Conservation (phyloP, 2,113 vertebrate species). For the Melospiza georgiana region DNA sequence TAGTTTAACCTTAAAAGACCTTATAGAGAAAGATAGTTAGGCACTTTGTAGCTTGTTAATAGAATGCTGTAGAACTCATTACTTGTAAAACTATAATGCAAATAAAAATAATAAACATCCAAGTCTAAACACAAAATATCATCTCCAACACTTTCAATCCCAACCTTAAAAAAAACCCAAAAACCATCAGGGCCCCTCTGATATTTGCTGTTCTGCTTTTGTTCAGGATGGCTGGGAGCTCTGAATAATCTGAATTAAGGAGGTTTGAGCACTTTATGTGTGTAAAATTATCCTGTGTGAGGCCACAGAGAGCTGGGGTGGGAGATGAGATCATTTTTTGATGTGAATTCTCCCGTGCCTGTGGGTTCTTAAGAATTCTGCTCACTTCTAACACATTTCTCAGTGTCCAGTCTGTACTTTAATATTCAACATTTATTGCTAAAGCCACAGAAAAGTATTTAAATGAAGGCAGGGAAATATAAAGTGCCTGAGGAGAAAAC, state of each 20-base stretch:
- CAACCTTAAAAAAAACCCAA: not conserved
- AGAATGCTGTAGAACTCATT: not conserved
- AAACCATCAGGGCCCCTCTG: not conserved
- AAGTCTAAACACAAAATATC: not conserved
- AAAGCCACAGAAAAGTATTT: not conserved
- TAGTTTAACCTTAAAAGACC: too few relatives aligned
- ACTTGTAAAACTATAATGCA: not conserved
- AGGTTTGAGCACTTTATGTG: not conserved
- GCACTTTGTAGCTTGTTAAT: not conserved
- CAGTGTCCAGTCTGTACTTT: rapidly evolving
- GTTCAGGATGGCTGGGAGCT: not conserved
- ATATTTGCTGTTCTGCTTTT: not conserved
- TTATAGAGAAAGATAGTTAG: too few relatives aligned
- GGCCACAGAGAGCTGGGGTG: not conserved
- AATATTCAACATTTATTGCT: not conserved
- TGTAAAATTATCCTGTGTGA: not conserved
- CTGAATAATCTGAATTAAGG: not conserved
- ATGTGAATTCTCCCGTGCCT: not conserved
- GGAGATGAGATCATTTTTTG: not conserved
- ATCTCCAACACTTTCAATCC: not conserved
- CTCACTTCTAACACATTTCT: not conserved
- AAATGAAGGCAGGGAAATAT: not conserved
- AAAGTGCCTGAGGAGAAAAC: not conserved
- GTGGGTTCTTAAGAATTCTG: not conserved
- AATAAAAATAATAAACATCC: not conserved